These are phyloP conservation scores for Tuberolachnus salignus DNA, from an alignment of 2,888 invertebrate species.

Conservation along the genomic window DNA sequence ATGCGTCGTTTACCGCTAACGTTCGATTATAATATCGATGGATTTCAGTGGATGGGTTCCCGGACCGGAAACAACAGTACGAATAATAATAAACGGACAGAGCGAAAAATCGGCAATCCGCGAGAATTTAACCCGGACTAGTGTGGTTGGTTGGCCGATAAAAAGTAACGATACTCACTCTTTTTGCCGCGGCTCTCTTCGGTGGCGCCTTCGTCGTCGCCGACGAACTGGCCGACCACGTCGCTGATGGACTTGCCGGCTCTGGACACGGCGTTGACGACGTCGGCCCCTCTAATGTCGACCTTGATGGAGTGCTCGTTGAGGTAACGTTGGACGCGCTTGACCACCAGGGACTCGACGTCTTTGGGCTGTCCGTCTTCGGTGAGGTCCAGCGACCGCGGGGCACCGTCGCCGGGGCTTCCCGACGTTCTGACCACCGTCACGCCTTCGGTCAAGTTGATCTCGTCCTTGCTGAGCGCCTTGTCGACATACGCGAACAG, in stretches of 20 bases:
- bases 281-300: constrained; percentile 83
- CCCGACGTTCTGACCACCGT: constrained; percentile 78
- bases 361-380: constrained; percentile 69
- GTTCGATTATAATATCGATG: too few species aligned
- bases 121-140: too few species aligned
- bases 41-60: too few species aligned
- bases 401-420: constrained; percentile 73
- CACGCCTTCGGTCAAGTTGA: constrained; percentile 80
- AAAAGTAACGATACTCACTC: constrained; percentile 71
- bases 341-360: constrained; percentile 70
- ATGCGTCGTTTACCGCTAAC: too few species aligned
- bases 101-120: too few species aligned
- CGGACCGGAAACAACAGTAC: too few species aligned
- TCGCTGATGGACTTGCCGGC: constrained; percentile 82
- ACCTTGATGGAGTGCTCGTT: constrained; percentile 82
- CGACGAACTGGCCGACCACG: constrained; percentile 71
- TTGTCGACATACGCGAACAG: constrained; percentile 86
- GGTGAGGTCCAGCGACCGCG: constrained; percentile 67
- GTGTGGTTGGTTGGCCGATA: too few species aligned
- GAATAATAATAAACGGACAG: too few species aligned
- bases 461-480: constrained; percentile 78
- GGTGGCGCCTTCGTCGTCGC: constrained; percentile 65
- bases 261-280: constrained; percentile 78
- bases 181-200: constrained; percentile 78
- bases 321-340: constrained; percentile 76